A percentile compares a stretch with the other conserved stretches of the same genome.
These are phyloP conservation scores for Botrylloides violaceus DNA, from an alignment of 23 tunicate species.

Conservation along the genomic window DNA sequence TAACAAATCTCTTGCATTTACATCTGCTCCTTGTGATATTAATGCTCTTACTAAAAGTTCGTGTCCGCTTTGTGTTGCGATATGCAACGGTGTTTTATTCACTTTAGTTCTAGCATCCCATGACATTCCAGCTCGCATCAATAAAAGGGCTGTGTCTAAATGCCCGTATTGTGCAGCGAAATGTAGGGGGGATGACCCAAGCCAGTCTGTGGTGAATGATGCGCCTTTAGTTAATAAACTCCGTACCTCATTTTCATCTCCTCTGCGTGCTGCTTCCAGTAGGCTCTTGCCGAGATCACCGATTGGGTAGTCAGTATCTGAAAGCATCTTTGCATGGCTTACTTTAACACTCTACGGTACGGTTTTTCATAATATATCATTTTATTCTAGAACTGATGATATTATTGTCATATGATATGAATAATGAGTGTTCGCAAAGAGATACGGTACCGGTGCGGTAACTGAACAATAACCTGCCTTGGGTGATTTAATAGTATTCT, in stretches of 20 bases:
- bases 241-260: constrained; percentile 45
- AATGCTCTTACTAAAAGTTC: constrained; percentile 29
- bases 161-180: constrained; percentile 66
- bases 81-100: constrained; percentile 70
- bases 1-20: constrained; percentile 68
- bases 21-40: constrained; percentile 44
- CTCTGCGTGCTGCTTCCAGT: constrained; percentile 39
- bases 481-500: no score
- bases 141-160: constrained; percentile 18
- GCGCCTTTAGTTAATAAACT: constrained; percentile 53
- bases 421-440: no score
- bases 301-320: neutral
- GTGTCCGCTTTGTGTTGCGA: constrained; percentile 55
- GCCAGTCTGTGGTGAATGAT: constrained; percentile 41
- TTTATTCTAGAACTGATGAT: no score
- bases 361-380: no score
- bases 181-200: constrained; percentile 62
- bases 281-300: constrained; percentile 40
- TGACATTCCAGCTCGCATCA: constrained; percentile 60
- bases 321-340: neutral
- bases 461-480: no score
- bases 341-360: no score
- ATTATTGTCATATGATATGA: no score
- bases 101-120: constrained; percentile 60
- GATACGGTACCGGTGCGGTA: no score